phyloP scores from a whole-genome alignment of 1,140 invertebrate species.

The Anastrepha obliqua region DNA sequence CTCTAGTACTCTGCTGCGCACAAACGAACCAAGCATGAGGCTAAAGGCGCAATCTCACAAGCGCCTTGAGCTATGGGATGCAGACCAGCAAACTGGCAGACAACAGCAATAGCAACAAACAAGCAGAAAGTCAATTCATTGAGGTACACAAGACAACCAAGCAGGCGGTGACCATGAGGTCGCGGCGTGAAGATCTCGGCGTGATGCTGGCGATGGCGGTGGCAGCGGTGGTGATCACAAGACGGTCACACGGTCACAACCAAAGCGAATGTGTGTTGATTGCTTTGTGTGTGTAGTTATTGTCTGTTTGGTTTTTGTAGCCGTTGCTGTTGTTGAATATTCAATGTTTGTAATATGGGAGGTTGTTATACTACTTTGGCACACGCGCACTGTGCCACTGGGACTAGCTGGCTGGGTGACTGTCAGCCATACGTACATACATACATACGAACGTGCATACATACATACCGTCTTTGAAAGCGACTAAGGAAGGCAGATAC shows the following conservation, averaged over 20 bases:
- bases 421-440: not conserved
- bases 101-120: not conserved
- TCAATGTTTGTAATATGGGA: constrained; percentile 56
- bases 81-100: not conserved
- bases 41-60: not conserved
- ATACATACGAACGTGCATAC: not conserved
- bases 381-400: constrained; percentile 72
- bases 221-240: not conserved
- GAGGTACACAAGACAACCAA: not conserved
- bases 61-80: constrained; percentile 8
- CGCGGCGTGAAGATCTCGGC: not conserved
- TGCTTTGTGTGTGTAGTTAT: constrained; percentile 13
- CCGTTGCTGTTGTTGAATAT: not conserved
- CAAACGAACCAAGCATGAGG: not conserved
- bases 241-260: constrained; percentile 48
- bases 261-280: not conserved
- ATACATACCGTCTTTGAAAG: not conserved
- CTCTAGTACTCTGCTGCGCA: not conserved
- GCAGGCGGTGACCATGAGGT: not conserved
- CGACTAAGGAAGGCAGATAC: not conserved
- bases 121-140: constrained; percentile 23
- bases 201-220: not conserved
- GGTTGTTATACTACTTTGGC: constrained; percentile 69
- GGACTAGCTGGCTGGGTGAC: constrained; percentile 14
- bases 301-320: not conserved